These are phyloP conservation scores for Cephus nigrinus DNA, from an alignment of 2,888 invertebrate genomes.

Conservation along the genomic window DNA sequence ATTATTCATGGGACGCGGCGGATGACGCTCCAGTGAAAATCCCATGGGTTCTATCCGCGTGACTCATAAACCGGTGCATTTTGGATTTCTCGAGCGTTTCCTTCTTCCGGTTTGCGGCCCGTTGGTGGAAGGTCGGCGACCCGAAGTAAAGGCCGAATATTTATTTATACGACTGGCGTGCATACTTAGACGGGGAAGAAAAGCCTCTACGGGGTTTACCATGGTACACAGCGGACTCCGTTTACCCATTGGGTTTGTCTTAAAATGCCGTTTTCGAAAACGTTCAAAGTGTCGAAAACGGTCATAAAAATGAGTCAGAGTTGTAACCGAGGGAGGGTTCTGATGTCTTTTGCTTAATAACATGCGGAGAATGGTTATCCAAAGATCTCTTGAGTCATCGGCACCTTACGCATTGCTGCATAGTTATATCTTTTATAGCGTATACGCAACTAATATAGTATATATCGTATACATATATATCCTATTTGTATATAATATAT, in stretches of 20 bases:
- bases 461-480: neutral
- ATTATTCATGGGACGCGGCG: neutral
- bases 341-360: neutral
- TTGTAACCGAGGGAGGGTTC: neutral
- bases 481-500: neutral
- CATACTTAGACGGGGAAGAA: neutral
- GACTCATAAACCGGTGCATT: neutral
- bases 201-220: neutral
- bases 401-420: neutral
- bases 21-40: neutral
- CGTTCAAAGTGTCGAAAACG: neutral
- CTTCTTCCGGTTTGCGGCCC: neutral
- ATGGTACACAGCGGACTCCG: neutral
- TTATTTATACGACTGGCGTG: neutral
- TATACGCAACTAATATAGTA: neutral
- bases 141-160: neutral
- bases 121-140: neutral
- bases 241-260: neutral
- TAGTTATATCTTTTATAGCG: neutral
- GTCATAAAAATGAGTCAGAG: neutral
- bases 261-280: neutral
- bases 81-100: neutral
- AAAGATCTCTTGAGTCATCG: neutral
- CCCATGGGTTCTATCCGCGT: neutral
- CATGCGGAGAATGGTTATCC: neutral